phyloP scores from a whole-genome alignment of 2,797 vertebrate genomes.

The Spinus pinus region DNA sequence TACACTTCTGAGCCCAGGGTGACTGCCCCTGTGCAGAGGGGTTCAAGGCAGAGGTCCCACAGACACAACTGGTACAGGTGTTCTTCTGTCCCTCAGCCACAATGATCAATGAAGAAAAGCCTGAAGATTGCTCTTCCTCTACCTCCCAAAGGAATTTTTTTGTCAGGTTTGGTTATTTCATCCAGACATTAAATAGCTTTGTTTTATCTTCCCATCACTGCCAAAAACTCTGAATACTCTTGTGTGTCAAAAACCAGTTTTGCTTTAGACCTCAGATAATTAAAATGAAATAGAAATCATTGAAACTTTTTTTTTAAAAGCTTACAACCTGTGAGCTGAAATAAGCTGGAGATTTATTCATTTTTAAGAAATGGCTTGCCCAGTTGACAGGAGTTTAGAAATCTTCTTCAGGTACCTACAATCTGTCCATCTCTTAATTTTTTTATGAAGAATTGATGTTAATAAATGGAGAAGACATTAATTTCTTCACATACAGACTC shows the following conservation, averaged over 20 bases:
- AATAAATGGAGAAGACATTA: background rate
- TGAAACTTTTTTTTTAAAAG: background rate
- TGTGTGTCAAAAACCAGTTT: background rate
- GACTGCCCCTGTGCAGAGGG: background rate
- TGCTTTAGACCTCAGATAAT: background rate
- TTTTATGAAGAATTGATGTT: background rate
- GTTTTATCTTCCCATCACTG: background rate
- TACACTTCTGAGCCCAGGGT: rapidly evolving
- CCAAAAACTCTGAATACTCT: background rate
- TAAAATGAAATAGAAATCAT: background rate
- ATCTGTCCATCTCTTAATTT: background rate
- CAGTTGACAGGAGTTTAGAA: background rate
- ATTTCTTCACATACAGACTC: background rate
- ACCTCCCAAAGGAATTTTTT: background rate
- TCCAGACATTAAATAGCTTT: background rate
- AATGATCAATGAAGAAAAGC: background rate
- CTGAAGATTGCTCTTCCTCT: background rate
- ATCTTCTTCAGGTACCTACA: background rate
- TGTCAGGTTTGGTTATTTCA: background rate
- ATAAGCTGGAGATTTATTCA: background rate
- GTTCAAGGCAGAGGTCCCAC: rapidly evolving
- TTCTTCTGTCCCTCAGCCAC: background rate
- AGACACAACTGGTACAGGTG: background rate
- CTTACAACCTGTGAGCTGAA: background rate
- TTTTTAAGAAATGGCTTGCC: background rate